These are phyloP conservation scores for Columba guinea DNA, from an alignment of 2,797 vertebrate genomes.

Conservation along the genomic window DNA sequence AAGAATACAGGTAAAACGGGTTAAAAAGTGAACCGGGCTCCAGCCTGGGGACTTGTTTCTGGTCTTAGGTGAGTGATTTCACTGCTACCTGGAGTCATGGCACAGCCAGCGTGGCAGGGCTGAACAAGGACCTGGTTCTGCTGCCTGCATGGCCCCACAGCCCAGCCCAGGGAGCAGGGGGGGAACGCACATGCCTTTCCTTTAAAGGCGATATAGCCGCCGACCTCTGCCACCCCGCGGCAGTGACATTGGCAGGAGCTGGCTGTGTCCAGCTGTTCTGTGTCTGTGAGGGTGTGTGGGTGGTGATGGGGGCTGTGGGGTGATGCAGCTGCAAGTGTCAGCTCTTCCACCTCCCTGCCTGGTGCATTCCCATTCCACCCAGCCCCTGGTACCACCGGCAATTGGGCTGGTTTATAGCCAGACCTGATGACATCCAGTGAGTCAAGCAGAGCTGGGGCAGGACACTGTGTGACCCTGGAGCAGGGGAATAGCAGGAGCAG, in stretches of 20 bases:
- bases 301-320: neutral
- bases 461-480: neutral
- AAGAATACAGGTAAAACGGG: neutral
- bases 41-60: neutral
- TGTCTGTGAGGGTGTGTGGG: rapidly evolving
- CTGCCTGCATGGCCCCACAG: neutral
- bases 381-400: neutral
- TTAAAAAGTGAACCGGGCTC: neutral
- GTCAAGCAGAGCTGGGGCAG: neutral
- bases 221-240: neutral
- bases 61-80: neutral
- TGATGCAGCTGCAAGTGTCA: neutral
- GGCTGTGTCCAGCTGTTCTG: neutral
- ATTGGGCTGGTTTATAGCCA: neutral
- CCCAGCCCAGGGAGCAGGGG: neutral
- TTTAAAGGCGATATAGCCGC: constrained; percentile 40
- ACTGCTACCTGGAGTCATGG: neutral
- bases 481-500: neutral
- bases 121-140: neutral
- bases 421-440: neutral
- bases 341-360: neutral
- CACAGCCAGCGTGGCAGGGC: neutral
- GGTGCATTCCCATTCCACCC: neutral
- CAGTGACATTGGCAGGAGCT: constrained; percentile 13
- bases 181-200: constrained; percentile 22